These are phyloP conservation scores for Vultur gryphus DNA, from an alignment of 2,797 vertebrate species.

Conservation along the genomic window DNA sequence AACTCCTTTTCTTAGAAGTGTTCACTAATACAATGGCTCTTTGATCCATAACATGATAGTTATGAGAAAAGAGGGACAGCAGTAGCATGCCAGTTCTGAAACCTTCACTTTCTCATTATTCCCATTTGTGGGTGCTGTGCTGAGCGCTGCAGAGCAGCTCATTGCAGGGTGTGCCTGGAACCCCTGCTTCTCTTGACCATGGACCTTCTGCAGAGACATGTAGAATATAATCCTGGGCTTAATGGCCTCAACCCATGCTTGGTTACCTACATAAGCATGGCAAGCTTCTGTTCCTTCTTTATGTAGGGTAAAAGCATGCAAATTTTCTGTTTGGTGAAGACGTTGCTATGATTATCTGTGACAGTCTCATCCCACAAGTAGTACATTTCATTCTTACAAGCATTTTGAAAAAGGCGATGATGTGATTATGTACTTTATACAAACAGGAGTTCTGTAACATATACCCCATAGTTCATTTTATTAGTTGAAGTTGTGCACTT, in stretches of 20 bases:
- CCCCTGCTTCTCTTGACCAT: neutral
- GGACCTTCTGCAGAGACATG: neutral
- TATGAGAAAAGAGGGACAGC: neutral
- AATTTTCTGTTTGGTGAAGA: neutral
- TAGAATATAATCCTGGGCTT: neutral
- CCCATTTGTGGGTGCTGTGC: too few species aligned
- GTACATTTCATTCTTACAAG: neutral
- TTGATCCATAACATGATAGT: neutral
- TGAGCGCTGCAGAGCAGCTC: neutral
- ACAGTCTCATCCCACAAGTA: neutral
- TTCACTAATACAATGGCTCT: neutral
- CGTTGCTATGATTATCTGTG: neutral
- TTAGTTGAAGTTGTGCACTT: neutral
- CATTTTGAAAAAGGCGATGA: neutral
- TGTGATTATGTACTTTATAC: neutral
- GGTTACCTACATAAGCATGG: neutral
- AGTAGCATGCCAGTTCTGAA: neutral
- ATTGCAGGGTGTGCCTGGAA: neutral
- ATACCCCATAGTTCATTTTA: neutral
- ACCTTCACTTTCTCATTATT: accelerated
- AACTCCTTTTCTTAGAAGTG: neutral
- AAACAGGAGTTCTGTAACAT: neutral
- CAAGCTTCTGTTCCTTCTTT: neutral
- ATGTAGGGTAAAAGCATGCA: neutral
- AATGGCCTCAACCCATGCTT: neutral